A percentile compares a stretch with the other conserved stretches of the same genome.
These are phyloP conservation scores for Drosophila austrosaltans DNA, from an alignment of 2,888 invertebrate species.

Conservation along the genomic window DNA sequence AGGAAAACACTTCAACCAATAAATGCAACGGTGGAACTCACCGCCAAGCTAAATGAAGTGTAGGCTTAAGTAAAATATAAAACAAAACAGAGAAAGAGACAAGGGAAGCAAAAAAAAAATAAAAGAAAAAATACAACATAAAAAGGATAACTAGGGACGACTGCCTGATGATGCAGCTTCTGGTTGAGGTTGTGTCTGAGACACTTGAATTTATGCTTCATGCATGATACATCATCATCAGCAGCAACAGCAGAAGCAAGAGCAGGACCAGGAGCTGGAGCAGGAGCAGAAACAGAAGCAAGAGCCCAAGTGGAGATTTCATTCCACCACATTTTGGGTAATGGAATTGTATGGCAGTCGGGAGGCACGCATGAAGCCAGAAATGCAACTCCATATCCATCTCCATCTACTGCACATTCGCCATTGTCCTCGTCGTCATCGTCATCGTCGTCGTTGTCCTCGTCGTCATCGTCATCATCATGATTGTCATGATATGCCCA, in stretches of 20 bases:
- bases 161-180: slow-evolving; percentile 35
- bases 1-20: slow-evolving; percentile 72
- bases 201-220: slow-evolving; percentile 79
- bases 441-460: slow-evolving; percentile 19
- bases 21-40: slow-evolving; percentile 63
- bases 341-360: slow-evolving; percentile 75
- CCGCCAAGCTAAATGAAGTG: slow-evolving; percentile 72
- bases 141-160: slow-evolving; percentile 67
- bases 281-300: background rate
- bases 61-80: slow-evolving; percentile 69
- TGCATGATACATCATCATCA: slow-evolving; percentile 78
- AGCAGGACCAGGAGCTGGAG: slow-evolving; percentile 18
- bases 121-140: slow-evolving; percentile 47
- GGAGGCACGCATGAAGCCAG: slow-evolving; percentile 60
- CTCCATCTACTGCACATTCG: slow-evolving; percentile 32
- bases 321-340: slow-evolving; percentile 67
- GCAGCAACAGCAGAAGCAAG: slow-evolving; percentile 28
- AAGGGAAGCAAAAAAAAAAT: slow-evolving; percentile 13
- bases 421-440: slow-evolving; percentile 40
- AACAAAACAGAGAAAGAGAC: slow-evolving; percentile 27
- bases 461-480: slow-evolving; percentile 51
- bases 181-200: slow-evolving; percentile 47
- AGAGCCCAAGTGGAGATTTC: slow-evolving; percentile 18
- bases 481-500: slow-evolving; percentile 72
- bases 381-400: slow-evolving; percentile 12